A percentile compares a stretch with the other conserved stretches of the same genome.
Evolutionary conservation across 2,797 vertebrate species (phyloP).

Genomic region (Crotalus adamanteus): DNA sequence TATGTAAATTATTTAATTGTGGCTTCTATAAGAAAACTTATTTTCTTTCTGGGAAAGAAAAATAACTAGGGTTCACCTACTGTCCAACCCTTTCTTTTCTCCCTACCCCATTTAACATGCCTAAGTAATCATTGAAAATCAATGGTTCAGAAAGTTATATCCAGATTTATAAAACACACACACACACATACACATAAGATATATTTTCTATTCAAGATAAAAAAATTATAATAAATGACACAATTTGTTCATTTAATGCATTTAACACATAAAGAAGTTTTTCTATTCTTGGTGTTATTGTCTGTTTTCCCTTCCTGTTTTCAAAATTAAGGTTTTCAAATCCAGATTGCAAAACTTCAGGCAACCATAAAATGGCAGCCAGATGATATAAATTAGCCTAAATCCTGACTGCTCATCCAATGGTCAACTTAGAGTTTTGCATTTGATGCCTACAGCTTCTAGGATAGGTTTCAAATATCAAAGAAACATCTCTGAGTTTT

Average conservation of each 20-base stretch:
- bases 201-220: neutral
- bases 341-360: neutral
- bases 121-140: neutral
- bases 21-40: slow-evolving; percentile 22
- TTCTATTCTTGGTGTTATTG: neutral
- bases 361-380: neutral
- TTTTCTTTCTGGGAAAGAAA: neutral
- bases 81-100: neutral
- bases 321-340: neutral
- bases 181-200: neutral
- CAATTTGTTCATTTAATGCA: neutral
- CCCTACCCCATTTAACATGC: neutral
- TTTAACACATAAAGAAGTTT: neutral
- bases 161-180: neutral
- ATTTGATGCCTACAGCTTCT: neutral
- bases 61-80: slow-evolving; percentile 35
- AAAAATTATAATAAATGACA: neutral
- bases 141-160: neutral
- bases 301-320: too few species aligned
- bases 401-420: neutral
- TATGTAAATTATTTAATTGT: slow-evolving; percentile 36
- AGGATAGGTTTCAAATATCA: slow-evolving; percentile 9
- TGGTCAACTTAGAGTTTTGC: neutral
- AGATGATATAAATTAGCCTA: neutral
- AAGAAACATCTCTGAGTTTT: neutral